Percentiles rank a stretch among this genome's conserved stretches.
Evolutionary conservation across 2,797 vertebrate genomes (phyloP).

Genomic region (Moxostoma hubbsi): DNA sequence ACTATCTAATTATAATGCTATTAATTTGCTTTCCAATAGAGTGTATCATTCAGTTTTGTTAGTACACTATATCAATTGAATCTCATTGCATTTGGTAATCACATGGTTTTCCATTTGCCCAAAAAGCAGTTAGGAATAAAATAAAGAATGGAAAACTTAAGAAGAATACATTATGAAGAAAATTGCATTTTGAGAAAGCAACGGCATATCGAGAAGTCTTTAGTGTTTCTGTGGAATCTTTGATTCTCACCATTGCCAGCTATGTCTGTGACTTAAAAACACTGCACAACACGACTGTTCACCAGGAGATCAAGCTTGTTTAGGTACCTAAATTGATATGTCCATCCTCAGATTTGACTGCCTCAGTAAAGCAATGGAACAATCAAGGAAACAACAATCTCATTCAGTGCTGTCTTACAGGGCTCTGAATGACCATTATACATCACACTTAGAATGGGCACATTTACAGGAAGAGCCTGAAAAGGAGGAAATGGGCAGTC

Average conservation of each 20-base stretch:
- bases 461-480: conserved; percentile 56
- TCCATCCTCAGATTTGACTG: conserved; percentile 38
- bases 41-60: too few species aligned
- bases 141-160: not conserved
- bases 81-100: not conserved
- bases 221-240: conserved; percentile 7
- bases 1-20: too few species aligned
- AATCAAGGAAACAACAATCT: conserved; percentile 53
- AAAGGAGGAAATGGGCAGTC: conserved; percentile 58
- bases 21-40: too few species aligned
- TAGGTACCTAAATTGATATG: conserved; percentile 25
- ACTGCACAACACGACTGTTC: conserved; percentile 27
- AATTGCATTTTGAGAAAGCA: not conserved
- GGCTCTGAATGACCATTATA: conserved; percentile 47
- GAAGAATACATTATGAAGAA: not conserved
- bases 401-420: conserved; percentile 47
- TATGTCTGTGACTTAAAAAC: conserved; percentile 3
- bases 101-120: not conserved
- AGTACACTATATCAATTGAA: not conserved
- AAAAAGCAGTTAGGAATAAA: not conserved
- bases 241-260: not conserved
- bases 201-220: conserved; percentile 4
- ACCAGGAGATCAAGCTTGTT: conserved; percentile 20
- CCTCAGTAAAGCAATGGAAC: conserved; percentile 39
- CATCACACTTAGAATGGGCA: conserved; percentile 57